phyloP scores from a whole-genome alignment of 2,797 vertebrate genomes.

The Enteromius trimaculatus region DNA sequence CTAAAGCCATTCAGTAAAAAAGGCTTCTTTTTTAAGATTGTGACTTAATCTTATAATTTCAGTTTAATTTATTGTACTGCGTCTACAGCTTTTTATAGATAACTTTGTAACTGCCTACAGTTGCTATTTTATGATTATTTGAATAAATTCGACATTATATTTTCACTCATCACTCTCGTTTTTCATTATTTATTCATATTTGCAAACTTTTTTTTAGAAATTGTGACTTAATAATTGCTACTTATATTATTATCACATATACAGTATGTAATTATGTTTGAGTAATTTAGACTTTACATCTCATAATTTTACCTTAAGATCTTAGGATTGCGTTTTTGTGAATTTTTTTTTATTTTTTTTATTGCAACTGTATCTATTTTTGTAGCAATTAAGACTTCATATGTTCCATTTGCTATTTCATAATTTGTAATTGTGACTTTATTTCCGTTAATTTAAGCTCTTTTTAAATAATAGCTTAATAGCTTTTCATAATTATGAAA shows the following conservation, averaged over 20 bases:
- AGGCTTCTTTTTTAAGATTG: neutral
- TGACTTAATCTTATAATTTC: neutral
- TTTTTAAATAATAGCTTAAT: too few relatives aligned
- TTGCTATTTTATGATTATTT: neutral
- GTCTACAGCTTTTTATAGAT: neutral
- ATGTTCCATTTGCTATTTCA: neutral
- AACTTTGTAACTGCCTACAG: neutral
- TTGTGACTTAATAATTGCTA: neutral
- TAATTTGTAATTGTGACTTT: neutral
- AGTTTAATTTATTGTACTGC: neutral
- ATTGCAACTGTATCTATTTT: neutral
- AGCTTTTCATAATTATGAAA: neutral
- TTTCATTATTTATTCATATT: neutral
- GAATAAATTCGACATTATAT: neutral
- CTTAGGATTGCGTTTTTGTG: neutral
- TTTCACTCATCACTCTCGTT: too few relatives aligned
- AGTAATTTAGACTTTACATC: too few relatives aligned
- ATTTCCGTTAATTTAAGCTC: neutral
- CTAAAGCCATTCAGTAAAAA: conserved; percentile 68
- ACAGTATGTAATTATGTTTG: neutral
- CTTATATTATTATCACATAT: neutral
- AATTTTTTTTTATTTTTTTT: neutral
- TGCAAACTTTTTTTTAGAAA: neutral
- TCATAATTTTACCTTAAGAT: neutral
- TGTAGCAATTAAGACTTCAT: neutral